A percentile compares a stretch with the other conserved stretches of the same genome.
These are phyloP conservation scores for Chionomys nivalis DNA, from an alignment of 2,113 vertebrate genomes.

Conservation along the genomic window DNA sequence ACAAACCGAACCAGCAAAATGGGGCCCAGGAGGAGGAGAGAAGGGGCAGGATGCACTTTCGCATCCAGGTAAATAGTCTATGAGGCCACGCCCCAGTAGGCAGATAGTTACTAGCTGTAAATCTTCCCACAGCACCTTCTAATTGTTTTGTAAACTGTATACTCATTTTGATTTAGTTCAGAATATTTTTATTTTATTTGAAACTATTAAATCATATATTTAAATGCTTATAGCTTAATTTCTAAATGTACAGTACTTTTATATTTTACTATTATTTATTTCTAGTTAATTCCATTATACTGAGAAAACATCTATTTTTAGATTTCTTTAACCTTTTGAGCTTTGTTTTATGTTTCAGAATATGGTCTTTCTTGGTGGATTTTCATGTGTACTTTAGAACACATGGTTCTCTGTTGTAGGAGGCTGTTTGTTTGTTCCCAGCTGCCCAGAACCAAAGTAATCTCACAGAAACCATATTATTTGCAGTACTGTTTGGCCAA, in stretches of 20 bases:
- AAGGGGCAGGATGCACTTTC: no score
- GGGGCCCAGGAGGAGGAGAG: no score
- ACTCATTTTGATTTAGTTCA: neutral
- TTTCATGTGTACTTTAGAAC: neutral
- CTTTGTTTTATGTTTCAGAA: neutral
- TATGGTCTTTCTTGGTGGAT: neutral
- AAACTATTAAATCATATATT: neutral
- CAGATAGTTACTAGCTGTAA: no score
- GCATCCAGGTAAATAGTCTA: no score
- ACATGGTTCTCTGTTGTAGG: neutral
- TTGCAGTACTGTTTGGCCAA: no score
- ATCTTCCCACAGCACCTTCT: no score
- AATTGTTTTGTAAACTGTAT: neutral
- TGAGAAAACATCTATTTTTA: neutral
- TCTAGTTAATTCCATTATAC: neutral
- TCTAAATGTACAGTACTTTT: neutral
- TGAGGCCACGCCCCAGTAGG: no score
- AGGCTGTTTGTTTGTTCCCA: no score
- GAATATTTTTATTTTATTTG: neutral
- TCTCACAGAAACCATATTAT: no score
- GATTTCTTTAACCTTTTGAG: neutral
- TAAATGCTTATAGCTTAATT: neutral
- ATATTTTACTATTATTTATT: neutral
- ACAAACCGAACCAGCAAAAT: no score
- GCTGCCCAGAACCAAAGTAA: no score